Conservation (phyloP, 2,113 vertebrate species). For the Sturnira hondurensis region DNA sequence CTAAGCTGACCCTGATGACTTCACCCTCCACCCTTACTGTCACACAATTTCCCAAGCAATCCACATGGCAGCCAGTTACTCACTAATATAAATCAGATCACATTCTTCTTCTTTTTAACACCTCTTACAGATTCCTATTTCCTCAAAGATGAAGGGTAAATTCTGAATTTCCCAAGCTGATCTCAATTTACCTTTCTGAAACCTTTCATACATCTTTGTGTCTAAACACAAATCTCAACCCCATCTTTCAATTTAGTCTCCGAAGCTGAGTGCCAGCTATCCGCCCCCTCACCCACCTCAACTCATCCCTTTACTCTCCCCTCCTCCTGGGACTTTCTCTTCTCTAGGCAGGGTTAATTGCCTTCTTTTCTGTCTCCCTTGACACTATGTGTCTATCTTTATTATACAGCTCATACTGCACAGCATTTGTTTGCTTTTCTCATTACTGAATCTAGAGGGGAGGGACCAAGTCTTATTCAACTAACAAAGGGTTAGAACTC, state of each 20-base stretch:
- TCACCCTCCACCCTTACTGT: not conserved
- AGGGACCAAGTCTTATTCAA: not conserved
- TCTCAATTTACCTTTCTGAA: constrained; percentile 16
- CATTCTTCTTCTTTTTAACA: not conserved
- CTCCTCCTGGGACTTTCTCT: not conserved
- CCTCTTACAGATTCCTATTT: not conserved
- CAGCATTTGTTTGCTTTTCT: not conserved
- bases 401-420: not conserved
- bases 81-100: not conserved
- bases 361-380: not conserved
- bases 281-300: not conserved
- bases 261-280: not conserved
- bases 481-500: not conserved
- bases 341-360: not conserved
- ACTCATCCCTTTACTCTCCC: not conserved
- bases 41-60: not conserved
- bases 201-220: not conserved
- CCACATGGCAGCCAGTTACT: not conserved
- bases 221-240: not conserved
- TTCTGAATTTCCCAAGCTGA: not conserved
- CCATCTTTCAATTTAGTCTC: not conserved
- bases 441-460: not conserved
- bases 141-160: not conserved
- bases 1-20: not conserved
- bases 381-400: not conserved